Percentiles rank a stretch among this genome's conserved stretches.
phyloP scores from a whole-genome alignment of 2,888 invertebrate genomes.

The Harpagoxenus sublaevis region DNA sequence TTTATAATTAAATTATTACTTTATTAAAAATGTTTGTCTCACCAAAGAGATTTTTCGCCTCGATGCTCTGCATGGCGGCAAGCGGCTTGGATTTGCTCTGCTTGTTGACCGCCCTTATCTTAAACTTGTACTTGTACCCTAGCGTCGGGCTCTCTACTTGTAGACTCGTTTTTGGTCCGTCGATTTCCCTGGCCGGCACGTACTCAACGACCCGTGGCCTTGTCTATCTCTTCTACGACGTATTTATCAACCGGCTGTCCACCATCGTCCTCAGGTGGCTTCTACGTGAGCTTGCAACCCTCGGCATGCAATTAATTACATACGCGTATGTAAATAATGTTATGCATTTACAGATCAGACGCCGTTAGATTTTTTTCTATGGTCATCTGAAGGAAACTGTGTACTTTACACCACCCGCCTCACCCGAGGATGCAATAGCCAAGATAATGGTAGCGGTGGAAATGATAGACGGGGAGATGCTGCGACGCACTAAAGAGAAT shows the following conservation, averaged over 20 bases:
- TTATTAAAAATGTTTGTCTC: conserved; percentile 81
- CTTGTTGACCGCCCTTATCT: conserved; percentile 98
- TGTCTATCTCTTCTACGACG: conserved; percentile 98
- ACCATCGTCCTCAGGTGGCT: conserved; percentile 97
- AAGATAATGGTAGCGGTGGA: no score
- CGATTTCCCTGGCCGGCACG: conserved; percentile 97
- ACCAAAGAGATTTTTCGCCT: conserved; percentile 99
- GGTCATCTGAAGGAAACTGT: no score
- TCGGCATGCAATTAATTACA: conserved; percentile 97
- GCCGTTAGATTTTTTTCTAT: no score
- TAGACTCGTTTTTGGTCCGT: conserved; percentile 92
- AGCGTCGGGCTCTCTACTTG: conserved; percentile 95
- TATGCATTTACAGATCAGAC: no score
- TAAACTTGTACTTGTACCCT: conserved; percentile 98
- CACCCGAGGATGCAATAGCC: no score
- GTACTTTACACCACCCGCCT: no score
- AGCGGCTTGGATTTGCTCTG: conserved; percentile 99
- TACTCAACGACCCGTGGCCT: conserved; percentile 97
- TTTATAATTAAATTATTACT: neutral
- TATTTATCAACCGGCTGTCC: conserved; percentile 97
- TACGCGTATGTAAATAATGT: no score
- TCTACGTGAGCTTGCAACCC: conserved; percentile 96
- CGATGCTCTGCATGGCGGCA: conserved; percentile 93
- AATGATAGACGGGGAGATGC: no score
- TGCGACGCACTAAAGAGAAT: no score